Conservation (phyloP, 1,140 invertebrate species). For the Antheraea pernyi region DNA sequence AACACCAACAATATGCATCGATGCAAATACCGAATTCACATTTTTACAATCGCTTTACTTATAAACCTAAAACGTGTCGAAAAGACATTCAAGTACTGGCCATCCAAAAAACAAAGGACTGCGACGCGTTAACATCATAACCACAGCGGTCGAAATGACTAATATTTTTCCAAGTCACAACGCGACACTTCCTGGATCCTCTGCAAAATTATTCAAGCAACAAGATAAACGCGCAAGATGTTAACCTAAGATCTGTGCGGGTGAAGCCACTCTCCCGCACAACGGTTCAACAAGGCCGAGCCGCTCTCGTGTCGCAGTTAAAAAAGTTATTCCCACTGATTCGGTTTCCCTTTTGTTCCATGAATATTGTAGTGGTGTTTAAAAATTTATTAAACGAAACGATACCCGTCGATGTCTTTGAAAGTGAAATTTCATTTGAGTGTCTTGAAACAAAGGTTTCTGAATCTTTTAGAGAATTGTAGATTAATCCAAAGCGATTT, state of each 20-base stretch:
- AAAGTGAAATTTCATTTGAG: slow-evolving; percentile 29
- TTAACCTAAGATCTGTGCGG: background rate
- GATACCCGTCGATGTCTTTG: slow-evolving; percentile 22
- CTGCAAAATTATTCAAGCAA: background rate
- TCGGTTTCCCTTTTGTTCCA: slow-evolving; percentile 19
- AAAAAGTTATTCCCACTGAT: slow-evolving; percentile 25
- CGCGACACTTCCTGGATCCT: background rate
- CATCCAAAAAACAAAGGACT: too few relatives aligned
- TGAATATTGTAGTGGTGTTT: slow-evolving; percentile 29
- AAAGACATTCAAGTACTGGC: too few relatives aligned
- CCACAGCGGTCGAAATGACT: too few relatives aligned
- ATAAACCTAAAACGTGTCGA: too few relatives aligned
- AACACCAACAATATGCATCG: too few relatives aligned
- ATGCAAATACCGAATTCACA: too few relatives aligned
- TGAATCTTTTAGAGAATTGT: too few relatives aligned
- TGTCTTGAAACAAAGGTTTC: background rate
- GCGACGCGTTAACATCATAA: too few relatives aligned
- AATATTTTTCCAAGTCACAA: background rate
- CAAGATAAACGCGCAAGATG: background rate
- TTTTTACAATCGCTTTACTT: too few relatives aligned
- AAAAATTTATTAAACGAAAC: slow-evolving; percentile 34
- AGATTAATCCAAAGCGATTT: too few relatives aligned
- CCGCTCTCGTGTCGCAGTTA: background rate
- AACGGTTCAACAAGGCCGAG: background rate
- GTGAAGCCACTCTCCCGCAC: background rate